A percentile compares a stretch with the other conserved stretches of the same genome.
phyloP scores from a whole-genome alignment of 2,113 vertebrate genomes.

The Tyto alba region DNA sequence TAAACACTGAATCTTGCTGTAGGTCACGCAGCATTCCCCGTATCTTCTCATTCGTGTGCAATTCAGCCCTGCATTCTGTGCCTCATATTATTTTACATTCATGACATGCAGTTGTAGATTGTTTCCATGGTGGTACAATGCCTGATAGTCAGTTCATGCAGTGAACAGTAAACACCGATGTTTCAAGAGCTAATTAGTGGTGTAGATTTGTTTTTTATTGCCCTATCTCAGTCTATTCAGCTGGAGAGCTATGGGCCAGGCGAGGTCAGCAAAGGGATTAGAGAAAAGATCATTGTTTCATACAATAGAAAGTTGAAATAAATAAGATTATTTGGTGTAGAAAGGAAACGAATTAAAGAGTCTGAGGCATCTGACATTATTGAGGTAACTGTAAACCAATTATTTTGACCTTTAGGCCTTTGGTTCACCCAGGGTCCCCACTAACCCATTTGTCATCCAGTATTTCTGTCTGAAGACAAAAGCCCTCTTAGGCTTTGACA shows the following conservation, averaged over 20 bases:
- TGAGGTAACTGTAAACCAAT: neutral
- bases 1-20: neutral
- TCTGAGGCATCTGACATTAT: neutral
- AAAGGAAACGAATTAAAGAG: neutral
- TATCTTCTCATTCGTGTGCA: neutral
- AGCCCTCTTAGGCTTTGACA: neutral
- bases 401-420: neutral
- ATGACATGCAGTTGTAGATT: neutral
- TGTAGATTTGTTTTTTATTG: neutral
- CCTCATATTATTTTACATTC: neutral
- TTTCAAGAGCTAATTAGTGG: conserved; percentile 12
- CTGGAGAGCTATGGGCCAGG: neutral
- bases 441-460: neutral
- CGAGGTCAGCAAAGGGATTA: neutral
- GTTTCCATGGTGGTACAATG: neutral
- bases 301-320: neutral
- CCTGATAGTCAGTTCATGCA: neutral
- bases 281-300: neutral
- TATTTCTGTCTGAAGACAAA: neutral
- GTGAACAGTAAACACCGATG: neutral
- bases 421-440: neutral
- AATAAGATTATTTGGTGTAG: neutral
- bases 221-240: conserved; percentile 7
- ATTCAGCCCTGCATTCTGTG: neutral
- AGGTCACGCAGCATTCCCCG: neutral